Conservation (phyloP, 1,140 invertebrate genomes). For the Brachionus manjavacas region DNA sequence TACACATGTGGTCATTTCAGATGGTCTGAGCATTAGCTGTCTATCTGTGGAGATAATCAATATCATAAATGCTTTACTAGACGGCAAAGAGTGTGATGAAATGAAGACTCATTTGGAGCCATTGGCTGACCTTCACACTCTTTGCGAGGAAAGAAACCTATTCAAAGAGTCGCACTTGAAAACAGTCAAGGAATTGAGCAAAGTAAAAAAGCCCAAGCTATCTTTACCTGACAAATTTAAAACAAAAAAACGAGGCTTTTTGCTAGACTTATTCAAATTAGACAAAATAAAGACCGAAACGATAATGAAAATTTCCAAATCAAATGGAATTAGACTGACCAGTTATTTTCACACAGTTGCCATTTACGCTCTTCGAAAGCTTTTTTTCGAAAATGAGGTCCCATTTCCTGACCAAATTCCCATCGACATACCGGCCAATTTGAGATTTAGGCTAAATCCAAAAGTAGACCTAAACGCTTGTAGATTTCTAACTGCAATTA, state of each 20-base stretch:
- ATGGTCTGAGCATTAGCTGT: constrained; percentile 1
- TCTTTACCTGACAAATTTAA: background rate
- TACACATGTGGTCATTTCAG: background rate
- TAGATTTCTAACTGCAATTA: background rate
- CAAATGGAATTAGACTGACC: background rate
- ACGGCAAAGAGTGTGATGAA: background rate
- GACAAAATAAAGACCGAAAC: background rate
- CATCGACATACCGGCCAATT: background rate
- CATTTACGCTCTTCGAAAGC: background rate
- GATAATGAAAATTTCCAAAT: background rate
- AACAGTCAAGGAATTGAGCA: background rate
- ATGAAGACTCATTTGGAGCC: background rate
- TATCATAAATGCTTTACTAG: constrained; percentile 15
- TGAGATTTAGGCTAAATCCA: background rate
- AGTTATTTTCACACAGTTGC: background rate
- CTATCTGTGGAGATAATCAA: constrained; percentile 1
- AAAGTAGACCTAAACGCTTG: background rate
- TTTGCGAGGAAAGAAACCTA: background rate
- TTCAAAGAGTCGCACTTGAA: background rate
- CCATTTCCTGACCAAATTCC: background rate
- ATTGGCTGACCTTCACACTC: background rate
- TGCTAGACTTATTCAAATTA: background rate
- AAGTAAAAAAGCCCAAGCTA: background rate
- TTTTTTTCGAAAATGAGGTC: background rate
- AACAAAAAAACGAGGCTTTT: background rate